phyloP scores from a whole-genome alignment of 2,888 invertebrate genomes.

The Caradrina clavipalpis region DNA sequence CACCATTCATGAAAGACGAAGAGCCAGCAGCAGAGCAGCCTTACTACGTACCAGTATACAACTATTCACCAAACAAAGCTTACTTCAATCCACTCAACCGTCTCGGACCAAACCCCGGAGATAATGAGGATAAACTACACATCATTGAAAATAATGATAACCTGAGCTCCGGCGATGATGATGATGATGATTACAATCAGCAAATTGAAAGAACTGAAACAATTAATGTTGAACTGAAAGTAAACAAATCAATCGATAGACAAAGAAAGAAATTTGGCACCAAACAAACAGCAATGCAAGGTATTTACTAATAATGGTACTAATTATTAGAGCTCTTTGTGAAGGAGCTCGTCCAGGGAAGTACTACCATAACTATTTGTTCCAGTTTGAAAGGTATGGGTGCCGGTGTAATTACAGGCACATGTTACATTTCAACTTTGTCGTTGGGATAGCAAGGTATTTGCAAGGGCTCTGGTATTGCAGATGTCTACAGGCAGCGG shows the following conservation, averaged over 20 bases:
- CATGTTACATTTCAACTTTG: no score
- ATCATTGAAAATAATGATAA: neutral
- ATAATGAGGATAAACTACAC: constrained; percentile 6
- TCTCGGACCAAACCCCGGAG: constrained; percentile 69
- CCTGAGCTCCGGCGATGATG: neutral
- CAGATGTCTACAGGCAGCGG: no score
- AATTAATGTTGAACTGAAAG: constrained; percentile 10
- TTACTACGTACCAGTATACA: constrained; percentile 69
- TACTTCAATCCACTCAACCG: constrained; percentile 76
- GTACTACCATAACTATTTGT: no score
- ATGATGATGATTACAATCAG: neutral
- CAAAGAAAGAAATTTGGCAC: constrained; percentile 34
- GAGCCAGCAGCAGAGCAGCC: constrained; percentile 64
- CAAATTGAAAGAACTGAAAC: neutral
- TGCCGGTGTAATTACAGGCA: no score
- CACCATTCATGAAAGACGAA: constrained; percentile 38
- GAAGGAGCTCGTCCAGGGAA: no score
- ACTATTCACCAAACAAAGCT: constrained; percentile 73
- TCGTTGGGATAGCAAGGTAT: no score
- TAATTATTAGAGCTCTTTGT: no score
- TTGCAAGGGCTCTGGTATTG: no score
- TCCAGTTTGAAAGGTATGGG: no score
- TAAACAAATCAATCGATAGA: constrained; percentile 4
- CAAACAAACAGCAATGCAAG: neutral
- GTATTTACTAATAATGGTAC: neutral